Base-by-base conservation (phyloP, 2,113 vertebrate genomes). In the Benitochromis conjunctus region DNA sequence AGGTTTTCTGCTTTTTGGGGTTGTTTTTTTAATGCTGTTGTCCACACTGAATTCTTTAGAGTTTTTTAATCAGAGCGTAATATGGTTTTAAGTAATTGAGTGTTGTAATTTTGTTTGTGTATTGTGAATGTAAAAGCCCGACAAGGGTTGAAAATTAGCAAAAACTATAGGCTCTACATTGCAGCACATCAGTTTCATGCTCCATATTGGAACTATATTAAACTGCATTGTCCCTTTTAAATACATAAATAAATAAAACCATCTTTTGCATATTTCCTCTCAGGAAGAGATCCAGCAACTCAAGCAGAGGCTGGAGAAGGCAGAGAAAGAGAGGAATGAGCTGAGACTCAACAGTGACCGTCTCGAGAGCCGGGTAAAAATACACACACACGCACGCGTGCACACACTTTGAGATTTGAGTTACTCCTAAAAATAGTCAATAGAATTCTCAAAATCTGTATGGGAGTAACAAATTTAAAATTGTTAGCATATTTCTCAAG, bases 211-310 rank as follows among this genome's bases (percentile, higher is more conserved):
- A 38, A 12, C 18, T 38, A 4, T 38, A 38, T 1, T 64, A 38
- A 64, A 64, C 34, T n/a, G 34, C 0, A 38, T 1, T n/a, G 34
- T 13, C 60, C 4, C 60, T n/a, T 38, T 64, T 64, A 64, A 64
- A n/a, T 64, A 64, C 60, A 64, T 5, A 64, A 64, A 64, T 3
- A 38, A 64, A 1, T 64, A 0, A 64, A 64, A n/a, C 60, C 18
- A 64, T 64, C 18, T 64, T 36, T n/a, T 64, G 14, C 80, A 2
- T 86, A 9, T 71, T 55, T 21, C 1, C 79, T 24, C 14, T 79
- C 92, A 99, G 98, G 98, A 99, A 89, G 98, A 99, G 94, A 99
- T 99, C 93, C 97, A 97, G 91, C 98, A 98, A 91, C 96, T 99
- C 78, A 98, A 97, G 79, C 95, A 95, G 92, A 98, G 97, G 62